These are phyloP conservation scores for Oriolus oriolus DNA, from an alignment of 2,113 vertebrate genomes.

Conservation along the genomic window DNA sequence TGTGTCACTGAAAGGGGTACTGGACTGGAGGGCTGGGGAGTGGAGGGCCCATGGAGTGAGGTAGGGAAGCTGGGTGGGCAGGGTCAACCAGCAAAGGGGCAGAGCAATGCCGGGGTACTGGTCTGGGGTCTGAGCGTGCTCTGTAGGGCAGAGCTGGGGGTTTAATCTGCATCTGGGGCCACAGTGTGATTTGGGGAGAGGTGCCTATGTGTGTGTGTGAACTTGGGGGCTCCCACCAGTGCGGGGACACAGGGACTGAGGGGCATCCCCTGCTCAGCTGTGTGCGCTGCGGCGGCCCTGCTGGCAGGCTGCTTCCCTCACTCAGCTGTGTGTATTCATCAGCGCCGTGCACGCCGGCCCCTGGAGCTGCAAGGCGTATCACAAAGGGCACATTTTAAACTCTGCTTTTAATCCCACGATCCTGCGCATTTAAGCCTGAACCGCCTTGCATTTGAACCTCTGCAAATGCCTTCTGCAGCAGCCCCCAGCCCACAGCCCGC, in stretches of 20 bases:
- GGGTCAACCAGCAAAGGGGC: background rate
- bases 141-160: background rate
- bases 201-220: too few relatives aligned
- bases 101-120: background rate
- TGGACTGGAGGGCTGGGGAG: background rate
- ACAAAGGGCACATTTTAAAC: conserved; percentile 53
- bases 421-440: conserved; percentile 11
- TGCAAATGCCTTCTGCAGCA: background rate
- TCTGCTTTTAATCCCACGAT: conserved; percentile 49
- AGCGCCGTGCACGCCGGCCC: background rate
- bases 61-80: background rate
- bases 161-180: background rate
- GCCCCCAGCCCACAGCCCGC: background rate
- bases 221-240: rapidly evolving
- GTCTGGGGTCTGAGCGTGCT: background rate
- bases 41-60: background rate
- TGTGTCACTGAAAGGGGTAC: background rate
- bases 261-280: background rate
- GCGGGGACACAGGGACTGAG: rapidly evolving
- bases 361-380: conserved; percentile 17
- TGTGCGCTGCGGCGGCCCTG: background rate
- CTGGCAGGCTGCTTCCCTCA: background rate
- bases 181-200: background rate
- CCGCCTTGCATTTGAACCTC: conserved; percentile 31
- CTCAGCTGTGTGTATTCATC: conserved; percentile 10